Percentiles rank a stretch among this genome's conserved stretches.
phyloP scores from a whole-genome alignment of 2,113 vertebrate species.

The Sapajus apella region DNA sequence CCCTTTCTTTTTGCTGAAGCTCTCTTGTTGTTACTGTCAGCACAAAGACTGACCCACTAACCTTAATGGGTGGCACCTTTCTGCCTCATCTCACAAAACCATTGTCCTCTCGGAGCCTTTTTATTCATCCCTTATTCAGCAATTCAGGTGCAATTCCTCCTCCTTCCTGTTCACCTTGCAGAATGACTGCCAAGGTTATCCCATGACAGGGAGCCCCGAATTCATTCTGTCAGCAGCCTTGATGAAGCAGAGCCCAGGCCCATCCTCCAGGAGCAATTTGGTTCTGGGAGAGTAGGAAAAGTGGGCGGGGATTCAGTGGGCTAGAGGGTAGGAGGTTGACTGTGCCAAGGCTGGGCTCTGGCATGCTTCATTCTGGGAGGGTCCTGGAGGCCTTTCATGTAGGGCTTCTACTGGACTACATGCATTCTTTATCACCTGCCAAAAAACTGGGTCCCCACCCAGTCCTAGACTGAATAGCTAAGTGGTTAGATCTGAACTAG shows the following conservation, averaged over 20 bases:
- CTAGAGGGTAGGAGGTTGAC: not conserved
- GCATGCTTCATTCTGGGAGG: not conserved
- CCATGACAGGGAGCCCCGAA: not conserved
- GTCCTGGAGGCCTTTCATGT: not conserved
- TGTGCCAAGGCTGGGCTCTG: not conserved
- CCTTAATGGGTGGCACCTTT: not conserved
- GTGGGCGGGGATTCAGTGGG: not conserved
- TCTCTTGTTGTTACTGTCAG: not conserved
- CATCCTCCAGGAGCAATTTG: not conserved
- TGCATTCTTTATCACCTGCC: not conserved
- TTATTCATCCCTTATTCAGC: not conserved
- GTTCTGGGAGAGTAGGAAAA: not conserved
- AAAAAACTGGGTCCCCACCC: not conserved
- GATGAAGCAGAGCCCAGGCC: not conserved
- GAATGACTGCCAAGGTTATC: constrained; percentile 35
- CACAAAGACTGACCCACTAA: not conserved
- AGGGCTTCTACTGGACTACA: not conserved
- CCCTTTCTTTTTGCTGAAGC: not conserved
- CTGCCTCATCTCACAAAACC: constrained; percentile 3
- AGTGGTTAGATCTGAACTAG: not conserved
- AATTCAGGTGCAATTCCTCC: not conserved
- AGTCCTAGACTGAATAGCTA: not conserved
- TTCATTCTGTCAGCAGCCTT: not conserved
- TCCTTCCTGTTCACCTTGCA: not conserved
- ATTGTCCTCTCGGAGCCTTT: not conserved